Evolutionary conservation across 2,113 vertebrate species (phyloP).

Genomic region (Nothocercus julius): DNA sequence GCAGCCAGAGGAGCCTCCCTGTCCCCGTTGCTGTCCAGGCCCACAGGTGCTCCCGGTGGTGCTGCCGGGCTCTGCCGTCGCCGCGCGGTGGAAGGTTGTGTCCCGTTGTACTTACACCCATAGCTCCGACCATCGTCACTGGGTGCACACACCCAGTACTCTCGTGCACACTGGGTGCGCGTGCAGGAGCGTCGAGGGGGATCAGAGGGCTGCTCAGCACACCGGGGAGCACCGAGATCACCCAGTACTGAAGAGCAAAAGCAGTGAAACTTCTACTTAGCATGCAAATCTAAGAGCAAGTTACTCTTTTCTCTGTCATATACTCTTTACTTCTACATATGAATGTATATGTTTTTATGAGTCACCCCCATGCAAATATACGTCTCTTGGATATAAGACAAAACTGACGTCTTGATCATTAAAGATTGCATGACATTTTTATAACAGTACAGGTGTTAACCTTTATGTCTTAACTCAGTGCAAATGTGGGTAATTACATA

Average conservation of each 20-base stretch:
- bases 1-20: not conserved
- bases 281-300: not conserved
- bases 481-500: not conserved
- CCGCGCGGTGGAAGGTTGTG: too few species aligned
- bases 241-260: not conserved
- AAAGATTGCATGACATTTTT: not conserved
- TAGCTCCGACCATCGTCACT: not conserved
- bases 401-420: not conserved
- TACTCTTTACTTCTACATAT: not conserved
- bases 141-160: too few species aligned
- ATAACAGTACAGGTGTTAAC: not conserved
- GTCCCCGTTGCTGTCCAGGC: too few species aligned
- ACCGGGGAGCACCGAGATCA: fast-evolving
- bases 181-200: not conserved
- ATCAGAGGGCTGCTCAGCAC: not conserved
- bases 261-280: not conserved
- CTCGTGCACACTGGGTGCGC: not conserved
- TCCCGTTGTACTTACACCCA: not conserved
- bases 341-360: not conserved
- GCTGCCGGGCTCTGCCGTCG: not conserved
- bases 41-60: fast-evolving
- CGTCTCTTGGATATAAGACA: not conserved
- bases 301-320: not conserved
- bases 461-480: not conserved
- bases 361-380: not conserved